Conservation (phyloP, 2,888 invertebrate species). For the Panopea generosa region DNA sequence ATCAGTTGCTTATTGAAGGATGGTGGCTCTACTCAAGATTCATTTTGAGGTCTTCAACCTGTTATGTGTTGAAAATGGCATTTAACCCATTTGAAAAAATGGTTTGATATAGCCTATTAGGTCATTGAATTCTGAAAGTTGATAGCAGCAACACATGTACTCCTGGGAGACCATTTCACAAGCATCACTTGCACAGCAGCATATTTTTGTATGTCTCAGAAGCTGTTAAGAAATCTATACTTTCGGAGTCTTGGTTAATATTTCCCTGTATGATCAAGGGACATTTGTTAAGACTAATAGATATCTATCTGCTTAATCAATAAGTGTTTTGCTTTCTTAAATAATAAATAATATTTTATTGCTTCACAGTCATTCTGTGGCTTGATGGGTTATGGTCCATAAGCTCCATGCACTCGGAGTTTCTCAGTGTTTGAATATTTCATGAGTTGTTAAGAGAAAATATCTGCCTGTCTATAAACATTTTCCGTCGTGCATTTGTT, state of each 20-base stretch:
- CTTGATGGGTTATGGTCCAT: not conserved
- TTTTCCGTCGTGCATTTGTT: not conserved
- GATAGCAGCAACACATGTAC: no score
- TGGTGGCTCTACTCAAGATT: no score
- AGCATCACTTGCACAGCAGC: no score
- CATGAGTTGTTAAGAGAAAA: not conserved
- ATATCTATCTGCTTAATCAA: not conserved
- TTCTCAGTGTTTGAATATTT: constrained; percentile 8
- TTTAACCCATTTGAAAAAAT: no score
- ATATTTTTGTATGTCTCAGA: no score
- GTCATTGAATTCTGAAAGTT: no score
- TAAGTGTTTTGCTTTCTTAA: constrained; percentile 11
- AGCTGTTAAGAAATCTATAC: no score
- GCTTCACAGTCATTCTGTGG: not conserved
- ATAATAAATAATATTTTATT: constrained; percentile 8
- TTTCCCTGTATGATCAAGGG: not conserved
- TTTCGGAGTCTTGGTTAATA: not conserved
- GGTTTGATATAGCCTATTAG: no score
- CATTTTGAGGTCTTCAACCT: no score
- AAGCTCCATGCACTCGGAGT: not conserved
- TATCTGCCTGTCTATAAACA: not conserved
- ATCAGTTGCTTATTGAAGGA: no score
- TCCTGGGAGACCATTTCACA: no score
- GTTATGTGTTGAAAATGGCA: no score
- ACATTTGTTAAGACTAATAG: not conserved